Evolutionary conservation across 1,140 invertebrate species (phyloP).

Genomic region (Drosophila insularis): DNA sequence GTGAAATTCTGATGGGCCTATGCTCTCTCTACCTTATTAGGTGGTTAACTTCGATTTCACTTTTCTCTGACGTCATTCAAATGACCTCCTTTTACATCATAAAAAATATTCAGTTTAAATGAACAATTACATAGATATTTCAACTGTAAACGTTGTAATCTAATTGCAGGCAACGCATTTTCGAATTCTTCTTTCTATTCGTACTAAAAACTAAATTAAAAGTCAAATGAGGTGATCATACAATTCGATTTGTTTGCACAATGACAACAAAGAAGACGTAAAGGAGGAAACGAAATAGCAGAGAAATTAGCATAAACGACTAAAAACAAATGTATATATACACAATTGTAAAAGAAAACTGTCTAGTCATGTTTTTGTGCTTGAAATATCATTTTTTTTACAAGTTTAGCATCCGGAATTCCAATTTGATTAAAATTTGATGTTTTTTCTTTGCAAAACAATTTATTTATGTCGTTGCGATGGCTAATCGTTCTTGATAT

Average conservation of each 20-base stretch:
- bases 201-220: conserved; percentile 25
- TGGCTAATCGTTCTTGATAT: no score
- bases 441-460: no score
- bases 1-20: background rate
- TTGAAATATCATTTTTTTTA: no score
- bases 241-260: conserved; percentile 7
- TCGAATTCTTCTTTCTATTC: background rate
- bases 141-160: background rate
- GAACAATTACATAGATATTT: background rate
- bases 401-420: no score
- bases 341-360: conserved; percentile 1
- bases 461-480: no score
- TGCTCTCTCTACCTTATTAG: background rate
- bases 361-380: conserved; percentile 19
- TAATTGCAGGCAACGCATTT: conserved; percentile 11
- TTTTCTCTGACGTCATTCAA: conserved; percentile 61
- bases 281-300: conserved; percentile 10
- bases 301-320: conserved; percentile 28
- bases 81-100: conserved; percentile 39
- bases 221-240: conserved; percentile 29
- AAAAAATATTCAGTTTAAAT: background rate
- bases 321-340: background rate
- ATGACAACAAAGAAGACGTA: background rate
- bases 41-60: conserved; percentile 56
- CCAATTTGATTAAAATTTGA: no score